phyloP scores from a whole-genome alignment of 2,888 invertebrate genomes.

The Mechanitis mazaeus region DNA sequence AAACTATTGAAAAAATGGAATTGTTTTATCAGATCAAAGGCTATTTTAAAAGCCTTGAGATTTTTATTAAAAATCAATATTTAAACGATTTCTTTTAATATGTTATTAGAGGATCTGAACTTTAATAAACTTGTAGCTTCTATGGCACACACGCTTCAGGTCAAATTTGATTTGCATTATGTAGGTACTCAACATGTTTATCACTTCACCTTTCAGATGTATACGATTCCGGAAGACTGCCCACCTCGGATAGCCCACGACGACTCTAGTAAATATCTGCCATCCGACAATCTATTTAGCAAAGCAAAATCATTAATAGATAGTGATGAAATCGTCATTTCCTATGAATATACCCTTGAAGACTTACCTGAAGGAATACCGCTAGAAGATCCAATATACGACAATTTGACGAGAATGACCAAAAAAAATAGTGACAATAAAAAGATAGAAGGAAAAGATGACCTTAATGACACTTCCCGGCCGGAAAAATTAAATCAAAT shows the following conservation, averaged over 20 bases:
- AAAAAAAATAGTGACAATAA: constrained; percentile 10
- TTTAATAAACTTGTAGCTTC: too few species aligned
- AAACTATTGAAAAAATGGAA: too few species aligned
- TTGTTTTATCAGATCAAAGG: too few species aligned
- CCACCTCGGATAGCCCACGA: constrained; percentile 47
- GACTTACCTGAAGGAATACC: constrained; percentile 65
- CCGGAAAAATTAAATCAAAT: too few species aligned
- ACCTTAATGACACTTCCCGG: background rate
- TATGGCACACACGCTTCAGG: too few species aligned
- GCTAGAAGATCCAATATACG: constrained; percentile 61
- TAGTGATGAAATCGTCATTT: constrained; percentile 54
- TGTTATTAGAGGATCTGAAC: too few species aligned
- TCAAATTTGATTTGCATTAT: too few species aligned
- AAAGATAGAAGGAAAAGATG: constrained; percentile 8
- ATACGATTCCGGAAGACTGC: constrained; percentile 67
- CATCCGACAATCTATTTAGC: constrained; percentile 56
- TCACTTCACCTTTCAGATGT: constrained; percentile 44
- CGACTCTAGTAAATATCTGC: constrained; percentile 43
- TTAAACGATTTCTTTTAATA: too few species aligned
- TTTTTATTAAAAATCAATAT: too few species aligned
- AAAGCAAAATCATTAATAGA: constrained; percentile 51
- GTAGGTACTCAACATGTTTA: too few species aligned
- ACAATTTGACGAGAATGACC: constrained; percentile 44
- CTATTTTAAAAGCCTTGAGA: too few species aligned
- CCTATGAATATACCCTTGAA: constrained; percentile 56